These are phyloP conservation scores for Orientallactaga bullata DNA, from an alignment of 2,113 vertebrate genomes.

Conservation along the genomic window DNA sequence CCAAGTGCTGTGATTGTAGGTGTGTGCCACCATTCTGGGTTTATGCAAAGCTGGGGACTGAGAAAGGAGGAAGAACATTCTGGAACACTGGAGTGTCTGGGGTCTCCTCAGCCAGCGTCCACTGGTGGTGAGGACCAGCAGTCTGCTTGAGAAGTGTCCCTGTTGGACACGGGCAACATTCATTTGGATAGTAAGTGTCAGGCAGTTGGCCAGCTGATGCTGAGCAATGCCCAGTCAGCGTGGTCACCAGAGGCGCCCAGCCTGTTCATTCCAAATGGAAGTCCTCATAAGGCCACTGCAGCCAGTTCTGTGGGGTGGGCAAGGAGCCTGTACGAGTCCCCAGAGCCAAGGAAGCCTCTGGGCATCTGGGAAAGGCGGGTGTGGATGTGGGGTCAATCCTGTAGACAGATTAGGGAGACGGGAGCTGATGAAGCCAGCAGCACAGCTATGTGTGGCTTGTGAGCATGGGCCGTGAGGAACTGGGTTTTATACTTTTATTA, in stretches of 20 bases:
- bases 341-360: not conserved
- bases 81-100: not conserved
- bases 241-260: not conserved
- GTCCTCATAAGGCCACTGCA: accelerated
- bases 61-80: not conserved
- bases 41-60: too few relatives aligned
- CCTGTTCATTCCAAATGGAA: not conserved
- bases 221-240: not conserved
- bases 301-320: not conserved
- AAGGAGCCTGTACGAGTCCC: not conserved
- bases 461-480: not conserved
- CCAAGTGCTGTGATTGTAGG: too few relatives aligned
- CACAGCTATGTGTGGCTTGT: accelerated
- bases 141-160: not conserved
- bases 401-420: not conserved
- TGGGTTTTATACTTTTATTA: slow-evolving; percentile 8
- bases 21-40: too few relatives aligned
- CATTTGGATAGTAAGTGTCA: not conserved
- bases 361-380: accelerated
- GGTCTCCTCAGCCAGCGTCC: not conserved
- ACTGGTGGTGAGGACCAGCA: not conserved
- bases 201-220: not conserved
- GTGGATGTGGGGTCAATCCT: accelerated
- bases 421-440: too few relatives aligned
- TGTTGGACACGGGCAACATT: not conserved